Evolutionary conservation across 2,113 vertebrate species (phyloP), one percentile per base, ranked within the genome.

Genomic region (Himantopus leucocephalus): DNA sequence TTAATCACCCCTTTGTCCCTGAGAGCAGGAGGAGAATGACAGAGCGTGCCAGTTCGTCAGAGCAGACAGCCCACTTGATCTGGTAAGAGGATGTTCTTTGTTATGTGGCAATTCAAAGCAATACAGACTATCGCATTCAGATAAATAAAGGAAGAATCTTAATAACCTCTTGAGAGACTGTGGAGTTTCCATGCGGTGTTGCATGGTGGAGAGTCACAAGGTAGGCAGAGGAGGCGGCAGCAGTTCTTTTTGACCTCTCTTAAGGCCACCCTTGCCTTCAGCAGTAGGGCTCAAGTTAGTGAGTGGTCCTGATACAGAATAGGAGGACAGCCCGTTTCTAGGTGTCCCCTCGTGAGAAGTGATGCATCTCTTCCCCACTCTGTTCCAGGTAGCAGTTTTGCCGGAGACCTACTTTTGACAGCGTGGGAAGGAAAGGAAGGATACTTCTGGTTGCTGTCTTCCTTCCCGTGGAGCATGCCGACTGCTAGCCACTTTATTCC

Each of bases 211-310:
- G 70, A 55, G 50, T 10, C 23, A 9, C 10, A 5, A 4, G 24
- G 58, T 20, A 10, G 47, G n/a, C 50, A 39, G 47, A 48, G 56
- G 29, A 21, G 59, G 29, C 43, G 37, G 39, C 63, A 56, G 74
- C 16, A 3, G 35, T 24, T 60, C 45, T 24, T 29, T 34, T 5
- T 70, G 35, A 23, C 5, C 47, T 7, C 53, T 47, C 35, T 60
- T 14, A 12, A 18, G 48, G 37, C 41, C 48, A 19, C 37, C 17
- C 9, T 47, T 73, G 64, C 19, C 32, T 30, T 68, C 35, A 35
- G 56, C 21, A 3, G 9, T 5, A 12, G 66, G 71, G 32, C 6
- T 24, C 0, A 0, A 59, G 26, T 10, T 29, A 18, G 47, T 4
- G 64, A 30, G 19, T 4, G 30, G 20, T 37, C 32, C 73, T 55